Percentiles rank a stretch among this genome's conserved stretches.
phyloP scores from a whole-genome alignment of 2,113 vertebrate species.

The Pelecanus crispus region DNA sequence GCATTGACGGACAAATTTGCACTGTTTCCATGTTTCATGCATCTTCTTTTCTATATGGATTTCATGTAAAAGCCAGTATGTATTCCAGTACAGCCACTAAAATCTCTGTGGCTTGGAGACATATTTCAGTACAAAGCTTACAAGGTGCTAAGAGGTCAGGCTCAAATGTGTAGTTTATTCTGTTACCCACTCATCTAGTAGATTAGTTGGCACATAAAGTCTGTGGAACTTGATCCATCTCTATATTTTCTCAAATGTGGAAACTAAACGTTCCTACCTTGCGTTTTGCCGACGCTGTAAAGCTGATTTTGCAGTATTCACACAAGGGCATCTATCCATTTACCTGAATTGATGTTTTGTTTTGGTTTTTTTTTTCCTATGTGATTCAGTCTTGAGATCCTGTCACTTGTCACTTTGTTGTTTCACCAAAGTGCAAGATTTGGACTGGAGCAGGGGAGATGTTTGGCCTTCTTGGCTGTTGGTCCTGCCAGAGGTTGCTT shows the following conservation, averaged over 20 bases:
- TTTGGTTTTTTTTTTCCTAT: neutral
- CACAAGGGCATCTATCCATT: neutral
- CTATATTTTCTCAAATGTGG: neutral
- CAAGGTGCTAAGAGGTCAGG: neutral
- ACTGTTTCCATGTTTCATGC: neutral
- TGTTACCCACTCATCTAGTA: neutral
- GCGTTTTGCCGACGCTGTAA: rapidly evolving
- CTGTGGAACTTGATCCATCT: neutral
- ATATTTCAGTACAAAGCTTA: neutral
- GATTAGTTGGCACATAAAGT: neutral
- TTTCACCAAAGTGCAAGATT: neutral
- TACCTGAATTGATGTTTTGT: neutral
- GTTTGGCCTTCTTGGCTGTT: neutral
- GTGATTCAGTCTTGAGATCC: neutral
- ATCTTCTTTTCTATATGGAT: neutral
- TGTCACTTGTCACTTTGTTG: neutral
- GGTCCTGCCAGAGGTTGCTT: neutral
- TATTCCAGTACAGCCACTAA: neutral
- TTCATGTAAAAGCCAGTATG: neutral
- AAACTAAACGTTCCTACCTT: neutral
- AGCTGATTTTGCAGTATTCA: neutral
- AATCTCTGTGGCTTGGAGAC: neutral
- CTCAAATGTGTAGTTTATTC: neutral
- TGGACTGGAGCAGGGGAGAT: neutral
- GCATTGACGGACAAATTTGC: neutral